Base-by-base conservation (phyloP, 2,888 invertebrate species). In the Trypoxylon attenuatum region DNA sequence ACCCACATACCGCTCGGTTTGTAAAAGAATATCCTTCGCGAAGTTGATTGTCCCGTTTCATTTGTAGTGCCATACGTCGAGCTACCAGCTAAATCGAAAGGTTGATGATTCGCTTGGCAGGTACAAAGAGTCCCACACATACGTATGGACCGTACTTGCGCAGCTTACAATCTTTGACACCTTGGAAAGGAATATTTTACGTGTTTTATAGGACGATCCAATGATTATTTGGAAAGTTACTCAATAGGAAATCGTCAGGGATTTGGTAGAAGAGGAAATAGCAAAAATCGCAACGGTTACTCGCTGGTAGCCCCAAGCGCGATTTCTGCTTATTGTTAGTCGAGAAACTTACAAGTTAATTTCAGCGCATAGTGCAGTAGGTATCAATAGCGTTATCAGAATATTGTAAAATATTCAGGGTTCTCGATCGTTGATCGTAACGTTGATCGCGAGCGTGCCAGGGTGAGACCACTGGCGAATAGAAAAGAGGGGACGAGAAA, bases 21-120 rank as follows among this genome's bases (percentile, higher is more conserved):
- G 42, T 46, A 41, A 50, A 58, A 55, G 56, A 53, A 62, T 51
- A 69, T 71, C 65, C 68, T 79, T 67, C 55, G 76, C 73, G 50
- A 70, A 81, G 77, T 76, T 82, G 82, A 82, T 82, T 82, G 82
- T 82, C 82, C 74, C 68, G 67, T 73, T 58, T 62, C 42, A 52
- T 62, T 66, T 47, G 45, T 45, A 46, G 52, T 33, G 25, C 46
- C 27, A 54, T 55, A 43, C 58, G n/a, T 56, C 13, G 27, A 46
- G 41, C 23, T 46, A 46, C 6, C 18, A 42, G 25, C 21, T 33
- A 33, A 33, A 33, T 10, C 33, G 13, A 33, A 33, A 13, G 10
- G 33, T 33, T 13, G 33, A 13, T 13, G 33, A 33, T 1, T 33
- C 13, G 2, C 33, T 13, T 10, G 6, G 10, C 33, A 33, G 33